phyloP scores from a whole-genome alignment of 2,113 vertebrate species.

The Cettia cetti region DNA sequence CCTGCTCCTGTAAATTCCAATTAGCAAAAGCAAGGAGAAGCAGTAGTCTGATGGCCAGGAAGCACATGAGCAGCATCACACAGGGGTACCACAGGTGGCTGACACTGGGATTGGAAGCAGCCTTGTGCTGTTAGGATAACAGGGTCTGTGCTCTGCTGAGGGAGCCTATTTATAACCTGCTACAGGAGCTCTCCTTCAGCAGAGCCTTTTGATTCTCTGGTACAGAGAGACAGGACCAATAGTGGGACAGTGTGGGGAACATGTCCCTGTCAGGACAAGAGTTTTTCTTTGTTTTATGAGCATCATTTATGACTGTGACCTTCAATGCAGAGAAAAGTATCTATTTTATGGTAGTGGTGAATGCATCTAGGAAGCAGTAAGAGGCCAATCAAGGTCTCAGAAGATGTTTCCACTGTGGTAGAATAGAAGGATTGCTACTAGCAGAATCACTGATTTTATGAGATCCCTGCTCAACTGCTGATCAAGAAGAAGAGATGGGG shows the following conservation, averaged over 20 bases:
- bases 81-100: not conserved
- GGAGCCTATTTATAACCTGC: not conserved
- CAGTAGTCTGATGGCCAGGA: not conserved
- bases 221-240: not conserved
- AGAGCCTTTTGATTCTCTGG: not conserved
- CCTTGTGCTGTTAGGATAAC: not conserved
- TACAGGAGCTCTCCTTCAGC: not conserved
- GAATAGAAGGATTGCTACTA: not conserved
- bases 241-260: not conserved
- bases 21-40: not conserved
- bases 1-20: not conserved
- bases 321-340: not conserved
- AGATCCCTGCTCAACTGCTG: not conserved
- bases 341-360: not conserved
- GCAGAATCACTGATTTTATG: not conserved
- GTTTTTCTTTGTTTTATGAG: not conserved
- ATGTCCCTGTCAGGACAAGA: not conserved
- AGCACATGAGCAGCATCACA: not conserved
- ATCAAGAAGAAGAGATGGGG: not conserved
- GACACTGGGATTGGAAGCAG: not conserved
- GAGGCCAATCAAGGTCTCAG: not conserved
- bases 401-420: not conserved
- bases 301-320: not conserved
- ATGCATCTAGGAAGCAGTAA: not conserved
- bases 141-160: not conserved